phyloP scores from a whole-genome alignment of 2,113 vertebrate species.

The Accipiter virgatus region DNA sequence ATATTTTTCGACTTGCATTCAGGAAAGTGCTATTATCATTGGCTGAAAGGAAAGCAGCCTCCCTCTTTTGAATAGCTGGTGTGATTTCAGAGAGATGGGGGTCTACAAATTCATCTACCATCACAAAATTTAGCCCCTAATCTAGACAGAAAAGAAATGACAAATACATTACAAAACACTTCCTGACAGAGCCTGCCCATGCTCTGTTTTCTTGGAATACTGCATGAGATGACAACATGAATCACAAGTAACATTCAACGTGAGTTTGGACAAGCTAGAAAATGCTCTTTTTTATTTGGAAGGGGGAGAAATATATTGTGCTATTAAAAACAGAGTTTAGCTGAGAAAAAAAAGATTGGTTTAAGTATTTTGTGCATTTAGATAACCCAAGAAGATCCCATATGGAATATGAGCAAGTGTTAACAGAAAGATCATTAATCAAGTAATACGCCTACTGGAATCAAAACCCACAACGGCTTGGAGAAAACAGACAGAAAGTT shows the following conservation, averaged over 20 bases:
- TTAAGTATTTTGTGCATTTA: slow-evolving; percentile 1
- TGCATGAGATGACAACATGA: background rate
- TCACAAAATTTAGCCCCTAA: slow-evolving; percentile 2
- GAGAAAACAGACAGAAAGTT: slow-evolving; percentile 20
- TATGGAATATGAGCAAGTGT: slow-evolving; percentile 42
- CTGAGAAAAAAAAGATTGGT: background rate
- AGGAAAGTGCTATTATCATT: background rate
- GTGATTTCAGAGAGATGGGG: background rate
- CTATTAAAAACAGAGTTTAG: background rate
- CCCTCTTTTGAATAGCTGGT: background rate
- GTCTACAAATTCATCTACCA: background rate
- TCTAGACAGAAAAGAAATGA: slow-evolving; percentile 11
- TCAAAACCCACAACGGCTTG: slow-evolving; percentile 4
- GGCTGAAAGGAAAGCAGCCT: background rate
- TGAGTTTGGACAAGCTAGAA: background rate
- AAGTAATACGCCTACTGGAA: slow-evolving; percentile 30
- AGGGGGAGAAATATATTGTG: background rate
- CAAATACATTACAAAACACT: background rate
- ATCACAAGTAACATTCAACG: background rate
- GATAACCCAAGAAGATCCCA: slow-evolving; percentile 9
- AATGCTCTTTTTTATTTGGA: background rate
- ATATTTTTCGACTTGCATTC: background rate
- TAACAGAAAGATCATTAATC: slow-evolving; percentile 46
- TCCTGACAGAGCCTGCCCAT: background rate
- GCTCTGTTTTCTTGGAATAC: background rate